Evolutionary conservation across 2,797 vertebrate species (phyloP), one percentile per base, ranked within the genome.

Genomic region (Luscinia megarhynchos): DNA sequence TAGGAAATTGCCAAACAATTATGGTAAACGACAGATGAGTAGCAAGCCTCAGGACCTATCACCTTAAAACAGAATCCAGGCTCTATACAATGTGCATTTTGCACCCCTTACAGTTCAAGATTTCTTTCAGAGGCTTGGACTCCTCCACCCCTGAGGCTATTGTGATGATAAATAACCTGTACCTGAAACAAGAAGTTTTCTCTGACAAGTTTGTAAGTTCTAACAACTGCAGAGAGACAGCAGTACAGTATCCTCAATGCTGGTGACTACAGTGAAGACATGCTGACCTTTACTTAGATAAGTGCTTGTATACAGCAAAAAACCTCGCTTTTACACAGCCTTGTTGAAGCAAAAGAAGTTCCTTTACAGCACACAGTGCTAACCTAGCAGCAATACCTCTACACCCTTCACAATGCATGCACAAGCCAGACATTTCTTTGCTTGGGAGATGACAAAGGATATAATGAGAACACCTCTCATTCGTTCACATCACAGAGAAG

Each of bases 391-490:
- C 54, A 92, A 58, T 46, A 68, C 43, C 79, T 81, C 73, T 66
- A 62, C n/a, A 24, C 8, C 15, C 43, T 73, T 68, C 84, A 95
- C 66, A 92, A 79, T 21, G 41, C 58, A 57, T 11, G 38, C 1
- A 11, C 26, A 57, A 86, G 58, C 24, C 86, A 92, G 67, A 45
- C 24, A 46, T 70, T 85, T 91, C 93, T 67, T 72, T 30, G 67
- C 92, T 38, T 55, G 41, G 66, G 73, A 88, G 59, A 93, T 38
- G 64, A 95, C 82, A 94, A 87, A 87, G 75, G 88, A 81, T 93
- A 90, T 61, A 94, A 93, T 34, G 34, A 84, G 57, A 95, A 55
- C 29, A 84, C 46, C 66, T 90, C 88, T 90, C 48, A 1, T 43
- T 85, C 8, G 6, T 68, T 77, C 88, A 93, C 86, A 93, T 88